Evolutionary conservation across 2,797 vertebrate genomes (phyloP).

Genomic region (Petrocephalus schoutedeni): DNA sequence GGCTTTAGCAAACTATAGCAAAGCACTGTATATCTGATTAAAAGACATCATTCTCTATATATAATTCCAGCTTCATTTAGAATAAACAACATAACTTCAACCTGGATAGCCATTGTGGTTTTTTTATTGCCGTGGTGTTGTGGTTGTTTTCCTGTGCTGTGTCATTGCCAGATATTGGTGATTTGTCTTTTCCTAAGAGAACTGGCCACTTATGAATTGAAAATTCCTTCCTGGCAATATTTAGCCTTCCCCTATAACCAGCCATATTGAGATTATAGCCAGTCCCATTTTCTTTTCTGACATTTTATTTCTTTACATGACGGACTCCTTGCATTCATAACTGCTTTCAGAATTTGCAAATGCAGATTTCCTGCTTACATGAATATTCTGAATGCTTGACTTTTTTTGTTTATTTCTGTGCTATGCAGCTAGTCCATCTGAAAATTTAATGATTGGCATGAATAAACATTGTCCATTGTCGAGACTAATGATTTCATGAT

Average conservation of each 20-base stretch:
- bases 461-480: neutral
- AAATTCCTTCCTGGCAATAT: neutral
- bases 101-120: neutral
- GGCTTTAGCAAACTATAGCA: neutral
- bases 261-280: neutral
- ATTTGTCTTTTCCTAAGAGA: neutral
- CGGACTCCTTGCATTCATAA: neutral
- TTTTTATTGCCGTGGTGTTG: neutral
- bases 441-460: neutral
- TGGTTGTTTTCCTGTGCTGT: neutral
- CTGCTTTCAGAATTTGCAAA: neutral
- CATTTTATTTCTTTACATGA: neutral
- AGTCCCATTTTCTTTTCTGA: neutral
- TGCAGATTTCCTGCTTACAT: neutral
- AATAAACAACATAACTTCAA: neutral
- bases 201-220: neutral
- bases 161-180: neutral
- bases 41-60: neutral
- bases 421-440: neutral
- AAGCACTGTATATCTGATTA: neutral
- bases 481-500: neutral
- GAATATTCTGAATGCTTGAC: neutral
- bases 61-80: neutral
- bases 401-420: neutral
- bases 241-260: neutral